phyloP scores from a whole-genome alignment of 2,797 vertebrate species.

The Cirrhinus molitorella region DNA sequence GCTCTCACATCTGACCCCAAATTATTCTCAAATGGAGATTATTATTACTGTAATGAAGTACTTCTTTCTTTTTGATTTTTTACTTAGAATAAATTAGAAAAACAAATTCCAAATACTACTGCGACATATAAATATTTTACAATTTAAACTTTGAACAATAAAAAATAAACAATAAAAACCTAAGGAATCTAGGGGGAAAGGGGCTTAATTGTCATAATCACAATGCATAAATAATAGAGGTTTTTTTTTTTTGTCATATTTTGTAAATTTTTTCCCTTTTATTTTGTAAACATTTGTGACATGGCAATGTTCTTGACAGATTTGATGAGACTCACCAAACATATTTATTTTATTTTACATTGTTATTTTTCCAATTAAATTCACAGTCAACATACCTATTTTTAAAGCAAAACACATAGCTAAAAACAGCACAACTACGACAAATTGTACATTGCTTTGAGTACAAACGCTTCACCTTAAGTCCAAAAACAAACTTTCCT shows the following conservation, averaged over 20 bases:
- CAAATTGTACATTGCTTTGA: background rate
- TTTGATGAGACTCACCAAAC: background rate
- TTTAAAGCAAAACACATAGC: background rate
- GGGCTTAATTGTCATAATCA: background rate
- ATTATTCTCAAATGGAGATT: background rate
- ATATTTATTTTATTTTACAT: too few relatives aligned
- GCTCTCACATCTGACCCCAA: background rate
- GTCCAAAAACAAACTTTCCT: slow-evolving; percentile 13
- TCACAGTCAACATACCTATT: background rate
- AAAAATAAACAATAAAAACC: too few relatives aligned
- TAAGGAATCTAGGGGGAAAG: background rate
- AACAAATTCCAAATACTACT: background rate
- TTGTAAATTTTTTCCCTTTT: background rate
- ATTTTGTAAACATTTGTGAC: background rate
- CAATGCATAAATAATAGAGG: background rate
- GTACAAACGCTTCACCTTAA: background rate
- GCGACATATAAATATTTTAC: background rate
- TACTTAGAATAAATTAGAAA: background rate
- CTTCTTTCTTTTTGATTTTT: background rate
- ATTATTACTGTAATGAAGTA: background rate
- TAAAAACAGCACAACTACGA: background rate
- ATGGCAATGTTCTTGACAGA: background rate
- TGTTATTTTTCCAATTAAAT: background rate
- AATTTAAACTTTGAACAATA: background rate
- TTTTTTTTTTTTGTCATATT: too few relatives aligned